Percentiles rank a stretch among this genome's conserved stretches.
These are phyloP conservation scores for Phocoena sinus DNA, from an alignment of 2,113 vertebrate species.

Conservation along the genomic window DNA sequence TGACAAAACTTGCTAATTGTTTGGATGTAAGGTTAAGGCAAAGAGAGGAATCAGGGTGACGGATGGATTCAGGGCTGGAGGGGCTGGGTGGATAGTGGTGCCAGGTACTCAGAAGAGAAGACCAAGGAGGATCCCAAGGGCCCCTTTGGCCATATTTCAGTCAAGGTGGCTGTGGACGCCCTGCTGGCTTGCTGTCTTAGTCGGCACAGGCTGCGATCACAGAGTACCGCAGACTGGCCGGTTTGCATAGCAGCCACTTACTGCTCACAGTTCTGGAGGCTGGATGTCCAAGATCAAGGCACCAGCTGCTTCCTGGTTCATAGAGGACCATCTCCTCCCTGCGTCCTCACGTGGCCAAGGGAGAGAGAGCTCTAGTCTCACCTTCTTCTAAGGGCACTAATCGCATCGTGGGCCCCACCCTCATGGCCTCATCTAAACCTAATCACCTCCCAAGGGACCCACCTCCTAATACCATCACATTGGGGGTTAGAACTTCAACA, in stretches of 20 bases:
- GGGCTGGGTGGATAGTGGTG: fast-evolving
- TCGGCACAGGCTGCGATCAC: background rate
- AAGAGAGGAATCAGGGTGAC: background rate
- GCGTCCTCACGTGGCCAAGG: too few species aligned
- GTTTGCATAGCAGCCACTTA: fast-evolving
- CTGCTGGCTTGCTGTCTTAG: fast-evolving
- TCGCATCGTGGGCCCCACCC: background rate
- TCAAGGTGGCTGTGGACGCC: fast-evolving
- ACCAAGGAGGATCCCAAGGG: fast-evolving
- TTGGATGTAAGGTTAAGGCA: fast-evolving
- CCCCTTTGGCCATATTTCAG: fast-evolving
- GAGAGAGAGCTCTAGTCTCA: background rate
- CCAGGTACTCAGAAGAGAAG: background rate
- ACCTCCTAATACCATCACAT: background rate
- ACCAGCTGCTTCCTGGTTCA: background rate
- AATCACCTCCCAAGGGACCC: background rate
- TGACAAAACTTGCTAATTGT: background rate
- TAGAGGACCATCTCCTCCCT: background rate
- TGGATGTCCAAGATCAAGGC: background rate
- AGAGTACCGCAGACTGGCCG: fast-evolving
- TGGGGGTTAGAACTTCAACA: background rate
- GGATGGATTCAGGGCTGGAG: fast-evolving
- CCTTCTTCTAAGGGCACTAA: background rate
- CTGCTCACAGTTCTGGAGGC: background rate
- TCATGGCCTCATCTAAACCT: background rate